Evolutionary conservation across 2,888 invertebrate genomes (phyloP).

Genomic region (Glyphotaelius pellucidus): DNA sequence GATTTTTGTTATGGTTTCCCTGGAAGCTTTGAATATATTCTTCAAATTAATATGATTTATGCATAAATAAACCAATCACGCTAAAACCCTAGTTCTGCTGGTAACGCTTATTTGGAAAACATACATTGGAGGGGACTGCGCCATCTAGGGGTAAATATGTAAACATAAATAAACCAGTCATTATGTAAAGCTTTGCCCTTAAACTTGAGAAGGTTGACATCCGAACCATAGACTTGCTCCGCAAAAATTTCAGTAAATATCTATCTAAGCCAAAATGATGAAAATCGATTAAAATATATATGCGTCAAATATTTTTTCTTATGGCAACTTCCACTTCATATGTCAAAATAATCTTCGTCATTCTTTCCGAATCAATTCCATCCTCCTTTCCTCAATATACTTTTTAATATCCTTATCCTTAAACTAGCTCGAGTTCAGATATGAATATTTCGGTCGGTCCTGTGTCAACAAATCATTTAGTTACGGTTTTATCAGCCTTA

Average conservation of each 20-base stretch:
- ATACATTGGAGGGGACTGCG: too few relatives aligned
- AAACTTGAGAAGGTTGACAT: too few relatives aligned
- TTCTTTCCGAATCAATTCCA: constrained; percentile 20
- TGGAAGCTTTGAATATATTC: too few relatives aligned
- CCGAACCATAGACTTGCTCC: neutral
- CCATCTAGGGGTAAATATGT: too few relatives aligned
- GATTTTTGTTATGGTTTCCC: too few relatives aligned
- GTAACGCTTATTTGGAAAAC: too few relatives aligned
- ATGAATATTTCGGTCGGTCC: neutral
- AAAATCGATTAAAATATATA: neutral
- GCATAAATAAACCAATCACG: too few relatives aligned
- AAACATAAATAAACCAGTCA: too few relatives aligned
- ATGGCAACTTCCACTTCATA: constrained; percentile 36
- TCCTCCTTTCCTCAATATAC: neutral
- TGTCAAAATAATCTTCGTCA: constrained; percentile 57
- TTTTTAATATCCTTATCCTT: neutral
- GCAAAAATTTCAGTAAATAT: neutral
- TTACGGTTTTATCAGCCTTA: neutral
- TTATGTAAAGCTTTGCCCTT: too few relatives aligned
- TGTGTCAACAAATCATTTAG: neutral
- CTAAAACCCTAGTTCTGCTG: too few relatives aligned
- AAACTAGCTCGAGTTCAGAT: neutral
- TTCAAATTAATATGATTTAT: too few relatives aligned
- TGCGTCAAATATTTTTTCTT: neutral
- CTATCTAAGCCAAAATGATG: neutral